These are phyloP conservation scores for Coreoperca whiteheadi DNA, from an alignment of 2,113 vertebrate species.

Conservation along the genomic window DNA sequence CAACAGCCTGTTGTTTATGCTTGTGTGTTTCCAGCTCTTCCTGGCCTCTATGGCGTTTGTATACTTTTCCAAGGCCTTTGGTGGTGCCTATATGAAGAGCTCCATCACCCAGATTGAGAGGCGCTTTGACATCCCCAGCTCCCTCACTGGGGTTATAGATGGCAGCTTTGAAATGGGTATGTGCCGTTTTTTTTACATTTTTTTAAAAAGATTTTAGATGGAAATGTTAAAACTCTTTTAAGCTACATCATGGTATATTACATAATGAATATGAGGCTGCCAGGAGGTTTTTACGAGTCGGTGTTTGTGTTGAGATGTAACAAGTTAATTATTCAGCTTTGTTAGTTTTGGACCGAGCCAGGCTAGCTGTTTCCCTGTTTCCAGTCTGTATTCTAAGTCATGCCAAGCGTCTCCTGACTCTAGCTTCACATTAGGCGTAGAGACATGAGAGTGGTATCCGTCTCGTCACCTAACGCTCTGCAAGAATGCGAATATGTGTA, in stretches of 20 bases:
- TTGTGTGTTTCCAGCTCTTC: conserved; percentile 85
- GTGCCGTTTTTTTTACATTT: neutral
- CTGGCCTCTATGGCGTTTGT: conserved; percentile 87
- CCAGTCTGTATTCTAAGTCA: neutral
- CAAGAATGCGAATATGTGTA: neutral
- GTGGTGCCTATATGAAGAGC: conserved; percentile 90
- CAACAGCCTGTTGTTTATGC: conserved; percentile 6
- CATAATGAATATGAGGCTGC: neutral
- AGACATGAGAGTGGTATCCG: neutral
- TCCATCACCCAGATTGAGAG: conserved; percentile 94
- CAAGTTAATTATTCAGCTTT: neutral
- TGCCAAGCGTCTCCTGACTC: neutral
- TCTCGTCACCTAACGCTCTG: neutral
- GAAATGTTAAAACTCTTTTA: neutral
- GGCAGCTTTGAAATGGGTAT: conserved; percentile 95
- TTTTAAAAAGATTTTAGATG: no score
- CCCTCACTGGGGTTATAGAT: conserved; percentile 89
- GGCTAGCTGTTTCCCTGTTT: neutral
- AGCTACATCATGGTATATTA: neutral
- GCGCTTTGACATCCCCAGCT: conserved; percentile 92
- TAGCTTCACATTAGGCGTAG: neutral
- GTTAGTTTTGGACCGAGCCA: no score
- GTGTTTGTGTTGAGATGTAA: neutral
- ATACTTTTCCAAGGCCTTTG: conserved; percentile 88
- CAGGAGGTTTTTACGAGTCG: neutral